Evolutionary conservation across 1,140 invertebrate species (phyloP), one percentile per base, ranked within the genome.

Genomic region (Oryctes rhinoceros): DNA sequence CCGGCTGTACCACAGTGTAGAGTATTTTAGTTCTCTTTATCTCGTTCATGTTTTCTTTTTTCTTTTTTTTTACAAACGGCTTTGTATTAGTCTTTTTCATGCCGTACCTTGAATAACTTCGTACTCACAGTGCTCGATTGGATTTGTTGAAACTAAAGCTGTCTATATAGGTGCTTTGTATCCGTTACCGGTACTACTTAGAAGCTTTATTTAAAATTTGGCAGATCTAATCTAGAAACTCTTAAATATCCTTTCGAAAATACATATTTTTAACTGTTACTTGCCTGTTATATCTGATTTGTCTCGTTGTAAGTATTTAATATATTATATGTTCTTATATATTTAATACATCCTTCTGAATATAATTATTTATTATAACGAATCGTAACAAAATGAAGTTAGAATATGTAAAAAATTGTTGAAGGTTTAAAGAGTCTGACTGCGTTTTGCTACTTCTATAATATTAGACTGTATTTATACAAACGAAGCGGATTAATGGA

Each of bases 1-100:
- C 92, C 92, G 30, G 92, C 93, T 3, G 83, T 89, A 76, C 91
- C 92, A 48, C 88, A 90, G 74, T 95, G 94, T 87, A 92, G 92
- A 83, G 90, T 91, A 24, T 95, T 95, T 84, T 95, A 92, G 75
- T 47, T 47, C 20, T 15, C 6, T 35, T 24, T 11, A 74, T 9
- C 7, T 37, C 6, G 71, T 74, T 24, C 15, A 74, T 24, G 5
- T 30, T 74, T 74, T 30, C 0, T 35, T 74, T 18, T 30, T 30
- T 30, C 2, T 30, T 30, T 30, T 47, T 44, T 76, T 39, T 76
- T 6, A 76, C 13, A 76, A 18, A 11, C 6, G 24, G 15, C 65
- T 10, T 67, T 24, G 20, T 71, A n/a, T 3, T 59, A n/a, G n/a
- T 59, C 18, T 59, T 3, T 18, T 59, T 59, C 53, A n/a, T 59